Conservation (phyloP, 2,113 vertebrate genomes). For the Helogale parvula region DNA sequence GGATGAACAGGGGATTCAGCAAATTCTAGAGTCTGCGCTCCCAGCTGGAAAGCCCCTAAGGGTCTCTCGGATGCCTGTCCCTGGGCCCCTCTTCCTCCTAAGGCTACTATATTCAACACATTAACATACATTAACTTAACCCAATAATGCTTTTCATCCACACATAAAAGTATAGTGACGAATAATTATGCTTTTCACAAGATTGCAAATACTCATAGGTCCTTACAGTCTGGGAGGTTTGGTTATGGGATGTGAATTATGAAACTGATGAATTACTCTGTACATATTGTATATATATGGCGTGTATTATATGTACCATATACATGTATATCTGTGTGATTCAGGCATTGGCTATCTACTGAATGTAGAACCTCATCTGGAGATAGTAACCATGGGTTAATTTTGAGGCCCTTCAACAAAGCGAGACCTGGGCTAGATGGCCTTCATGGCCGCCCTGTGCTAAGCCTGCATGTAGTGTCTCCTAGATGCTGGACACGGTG, state of each 20-base stretch:
- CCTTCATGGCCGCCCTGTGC: neutral
- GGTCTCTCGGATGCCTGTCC: neutral
- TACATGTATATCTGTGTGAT: neutral
- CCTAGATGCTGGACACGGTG: neutral
- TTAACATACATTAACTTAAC: neutral
- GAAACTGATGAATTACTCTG: neutral
- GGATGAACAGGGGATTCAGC: neutral
- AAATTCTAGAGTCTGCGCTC: neutral
- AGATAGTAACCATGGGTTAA: neutral
- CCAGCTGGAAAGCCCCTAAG: neutral
- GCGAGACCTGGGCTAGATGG: neutral
- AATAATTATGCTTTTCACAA: constrained; percentile 16
- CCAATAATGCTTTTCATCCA: neutral
- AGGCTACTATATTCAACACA: neutral
- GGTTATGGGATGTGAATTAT: neutral
- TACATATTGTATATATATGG: neutral
- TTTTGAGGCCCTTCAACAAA: neutral
- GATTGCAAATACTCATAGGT: neutral
- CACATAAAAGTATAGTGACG: neutral
- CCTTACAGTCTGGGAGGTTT: neutral
- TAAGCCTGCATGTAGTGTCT: neutral
- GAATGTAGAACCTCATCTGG: neutral
- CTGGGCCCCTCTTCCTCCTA: neutral
- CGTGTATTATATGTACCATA: neutral
- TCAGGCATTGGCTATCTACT: neutral